phyloP scores from a whole-genome alignment of 2,888 invertebrate species.

The Malacosoma neustria region DNA sequence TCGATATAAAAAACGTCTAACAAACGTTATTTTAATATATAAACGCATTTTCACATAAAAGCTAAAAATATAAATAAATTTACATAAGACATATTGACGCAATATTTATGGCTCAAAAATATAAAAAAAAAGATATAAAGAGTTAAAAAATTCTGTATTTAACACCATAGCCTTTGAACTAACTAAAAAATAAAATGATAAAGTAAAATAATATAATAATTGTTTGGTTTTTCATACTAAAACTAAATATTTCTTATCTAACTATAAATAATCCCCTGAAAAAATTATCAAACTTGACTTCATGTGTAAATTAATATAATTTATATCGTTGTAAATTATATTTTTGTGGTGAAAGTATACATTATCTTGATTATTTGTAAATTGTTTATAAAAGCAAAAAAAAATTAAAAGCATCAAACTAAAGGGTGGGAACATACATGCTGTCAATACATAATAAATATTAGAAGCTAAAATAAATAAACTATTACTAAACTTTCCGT shows the following conservation, averaged over 20 bases:
- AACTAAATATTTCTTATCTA: conserved; percentile 33
- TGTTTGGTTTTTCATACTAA: conserved; percentile 56
- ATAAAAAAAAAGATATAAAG: conserved; percentile 15
- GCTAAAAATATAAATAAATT: neutral
- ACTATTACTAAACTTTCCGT: conserved; percentile 23
- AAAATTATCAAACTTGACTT: too few relatives aligned
- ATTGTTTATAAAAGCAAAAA: too few relatives aligned
- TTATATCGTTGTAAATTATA: too few relatives aligned
- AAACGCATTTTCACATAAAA: neutral
- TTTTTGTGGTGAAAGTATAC: too few relatives aligned
- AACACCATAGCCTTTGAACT: conserved; percentile 32
- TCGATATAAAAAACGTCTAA: too few relatives aligned
- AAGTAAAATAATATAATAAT: neutral
- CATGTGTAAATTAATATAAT: conserved; percentile 12
- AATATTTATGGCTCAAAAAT: conserved; percentile 27
- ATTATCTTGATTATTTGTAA: too few relatives aligned
- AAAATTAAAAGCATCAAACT: too few relatives aligned
- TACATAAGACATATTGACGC: conserved; percentile 16
- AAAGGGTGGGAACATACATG: conserved; percentile 54
- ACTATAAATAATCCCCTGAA: conserved; percentile 9
- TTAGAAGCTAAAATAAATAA: conserved; percentile 35
- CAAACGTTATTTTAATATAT: neutral
- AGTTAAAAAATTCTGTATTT: conserved; percentile 13
- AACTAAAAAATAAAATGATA: conserved; percentile 1
- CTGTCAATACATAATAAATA: conserved; percentile 28